Evolutionary conservation across 1,140 invertebrate genomes (phyloP).

Genomic region (Helicoverpa armigera): DNA sequence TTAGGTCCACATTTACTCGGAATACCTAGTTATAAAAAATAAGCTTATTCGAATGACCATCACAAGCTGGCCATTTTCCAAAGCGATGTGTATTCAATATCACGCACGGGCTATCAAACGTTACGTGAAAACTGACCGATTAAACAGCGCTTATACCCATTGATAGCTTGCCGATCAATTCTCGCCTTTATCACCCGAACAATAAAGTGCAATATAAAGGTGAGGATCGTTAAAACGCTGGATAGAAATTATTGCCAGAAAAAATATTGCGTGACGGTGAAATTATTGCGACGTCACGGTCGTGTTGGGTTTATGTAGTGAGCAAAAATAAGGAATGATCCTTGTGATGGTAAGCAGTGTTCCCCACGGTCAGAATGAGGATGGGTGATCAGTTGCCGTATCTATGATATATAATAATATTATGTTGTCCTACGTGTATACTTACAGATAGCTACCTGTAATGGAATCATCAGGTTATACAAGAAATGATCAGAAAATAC

Average conservation of each 20-base stretch:
- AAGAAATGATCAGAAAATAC: too few species aligned
- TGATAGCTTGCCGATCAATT: constrained; percentile 30
- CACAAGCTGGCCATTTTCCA: background rate
- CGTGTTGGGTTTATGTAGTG: constrained; percentile 16
- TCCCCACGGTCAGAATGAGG: background rate
- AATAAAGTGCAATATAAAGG: constrained; percentile 44
- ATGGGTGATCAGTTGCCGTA: background rate
- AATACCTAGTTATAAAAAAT: too few species aligned
- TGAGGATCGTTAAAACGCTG: constrained; percentile 43
- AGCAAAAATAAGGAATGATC: background rate
- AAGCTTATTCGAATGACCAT: background rate
- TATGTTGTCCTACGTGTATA: too few species aligned
- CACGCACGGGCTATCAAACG: constrained; percentile 58
- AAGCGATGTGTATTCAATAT: constrained; percentile 51
- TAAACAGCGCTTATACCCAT: constrained; percentile 53
- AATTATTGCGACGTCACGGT: constrained; percentile 58
- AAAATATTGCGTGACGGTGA: constrained; percentile 59
- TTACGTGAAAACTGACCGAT: constrained; percentile 62
- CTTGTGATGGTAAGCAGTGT: background rate
- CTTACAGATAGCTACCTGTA: too few species aligned
- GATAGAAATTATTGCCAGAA: constrained; percentile 57
- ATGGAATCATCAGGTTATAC: too few species aligned
- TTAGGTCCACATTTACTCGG: too few species aligned
- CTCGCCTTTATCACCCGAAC: constrained; percentile 13
- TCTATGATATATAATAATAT: too few species aligned